Base-by-base conservation (phyloP, 1,140 invertebrate species). In the Pectinophora gossypiella region DNA sequence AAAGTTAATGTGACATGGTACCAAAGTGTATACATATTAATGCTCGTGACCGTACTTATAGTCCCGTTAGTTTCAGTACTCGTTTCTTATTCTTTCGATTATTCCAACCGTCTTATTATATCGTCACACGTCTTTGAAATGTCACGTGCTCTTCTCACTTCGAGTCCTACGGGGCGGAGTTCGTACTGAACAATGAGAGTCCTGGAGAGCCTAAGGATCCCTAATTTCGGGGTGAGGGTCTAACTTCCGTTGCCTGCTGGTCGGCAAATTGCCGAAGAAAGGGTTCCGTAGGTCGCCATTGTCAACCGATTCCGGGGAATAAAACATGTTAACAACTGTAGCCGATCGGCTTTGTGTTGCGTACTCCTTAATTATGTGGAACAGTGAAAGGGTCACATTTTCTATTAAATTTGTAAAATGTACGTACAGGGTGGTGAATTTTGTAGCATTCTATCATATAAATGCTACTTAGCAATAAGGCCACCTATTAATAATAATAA, bases 341-440 rank as follows among this genome's bases (percentile, higher is more conserved):
- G 79, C 83, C 67, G 79, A 85, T 82, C 67, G 68, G 54, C 66
- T 75, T 84, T 87, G 80, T 84, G 69, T 75, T 60, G 70, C 77
- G 70, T 66, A 87, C 84, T 81, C 81, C 72, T 81, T 78, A 85
- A 85, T 87, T 87, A 87, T 78, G 68, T 76, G 61, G 27, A 83
- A 80, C 76, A 74, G 72, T 77, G 75, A 83, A 86, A 82, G 81
- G 81, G 83, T 86, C 81, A 86, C 80, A 82, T 76, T 85, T 85
- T 84, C 75, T 82, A 85, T 85, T 83, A 82, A 85, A 78, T 81
- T 83, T 80, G 66, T 72, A 76, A 61, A 77, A 72, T 59, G 54
- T 36, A 54, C 43, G 54, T 72, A 82, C 60, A 74, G 59, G 68
- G 60, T 80, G 76, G n/a, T 32, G 9, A 2, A n/a, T 32, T 32